Evolutionary conservation across 2,888 invertebrate genomes (phyloP).

Genomic region (Steinernema hermaphroditum): DNA sequence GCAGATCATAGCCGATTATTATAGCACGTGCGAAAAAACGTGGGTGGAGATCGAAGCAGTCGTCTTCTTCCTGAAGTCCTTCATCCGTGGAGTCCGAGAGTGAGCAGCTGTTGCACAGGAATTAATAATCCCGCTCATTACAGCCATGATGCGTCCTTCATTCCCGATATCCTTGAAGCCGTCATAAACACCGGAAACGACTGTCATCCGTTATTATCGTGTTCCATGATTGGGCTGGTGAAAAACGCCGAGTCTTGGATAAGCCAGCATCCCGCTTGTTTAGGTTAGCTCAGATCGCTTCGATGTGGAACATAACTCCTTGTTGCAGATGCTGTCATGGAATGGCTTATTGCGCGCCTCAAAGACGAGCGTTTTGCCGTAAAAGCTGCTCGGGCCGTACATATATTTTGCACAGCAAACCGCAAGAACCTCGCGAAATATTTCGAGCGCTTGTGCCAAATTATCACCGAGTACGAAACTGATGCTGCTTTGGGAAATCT

Average conservation of each 20-base stretch:
- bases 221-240: constrained; percentile 43
- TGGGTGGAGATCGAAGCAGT: constrained; percentile 94
- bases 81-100: constrained; percentile 80
- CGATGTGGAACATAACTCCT: too few relatives aligned
- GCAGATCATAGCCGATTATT: constrained; percentile 67
- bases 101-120: too few relatives aligned
- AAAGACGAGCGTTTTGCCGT: background rate
- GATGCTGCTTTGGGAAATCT: background rate
- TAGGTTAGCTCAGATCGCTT: background rate
- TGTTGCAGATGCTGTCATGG: constrained; percentile 76
- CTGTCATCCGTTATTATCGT: constrained; percentile 13
- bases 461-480: background rate
- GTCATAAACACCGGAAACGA: constrained; percentile 10
- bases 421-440: background rate
- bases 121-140: too few relatives aligned
- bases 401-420: background rate
- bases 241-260: background rate
- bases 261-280: background rate
- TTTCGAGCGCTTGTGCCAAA: background rate
- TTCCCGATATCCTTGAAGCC: constrained; percentile 22
- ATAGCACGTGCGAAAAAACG: constrained; percentile 71
- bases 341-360: constrained; percentile 75
- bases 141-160: constrained; percentile 6
- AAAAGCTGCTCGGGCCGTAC: background rate
- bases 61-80: constrained; percentile 89